Evolutionary conservation across 2,888 invertebrate genomes (phyloP), one percentile per base, ranked within the genome.

Genomic region (Hipparchia semele): DNA sequence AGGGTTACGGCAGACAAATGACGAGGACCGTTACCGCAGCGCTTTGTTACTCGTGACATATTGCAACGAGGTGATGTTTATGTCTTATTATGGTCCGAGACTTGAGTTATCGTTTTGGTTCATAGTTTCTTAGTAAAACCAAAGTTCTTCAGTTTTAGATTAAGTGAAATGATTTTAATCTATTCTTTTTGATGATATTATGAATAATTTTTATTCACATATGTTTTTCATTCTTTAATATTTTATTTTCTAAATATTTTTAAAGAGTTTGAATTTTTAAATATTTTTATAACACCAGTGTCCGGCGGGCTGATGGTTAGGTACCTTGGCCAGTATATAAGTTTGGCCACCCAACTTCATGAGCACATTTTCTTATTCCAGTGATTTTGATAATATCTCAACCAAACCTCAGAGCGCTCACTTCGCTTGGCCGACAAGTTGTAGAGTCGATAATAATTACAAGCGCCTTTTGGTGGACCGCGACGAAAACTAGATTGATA

Each of bases 11-110:
- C 84, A 87, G 91, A 90, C 91, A 90, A 92, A 91, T 91, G 92
- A 91, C 88, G 88, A 81, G 85, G 84, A 91, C 93, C 92, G 93
- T 93, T 92, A 94, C 91, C 89, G 85, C 91, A 90, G 83, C 82
- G 87, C 86, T 90, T 92, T 92, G 92, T 92, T 88, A 85, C 78
- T 78, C 79, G 84, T 92, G 91, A 92, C 90, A 90, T 90, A 92
- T 92, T 90, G 90, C 90, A 86, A 89, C 83, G 87, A 90, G 87
- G 79, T 84, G 87, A 89, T 91, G 89, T 92, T 92, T 91, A 92
- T 91, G 92, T 92, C 92, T 92, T 94, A 92, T 92, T 93, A 93
- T 89, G 87, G 82, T 85, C 83, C 80, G 74, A 80, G 84, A 79
- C 81, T 78, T 77, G 77, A 79, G 80, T 76, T 23, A 54, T 68